phyloP scores from a whole-genome alignment of 2,888 invertebrate genomes.

The Timema cristinae region DNA sequence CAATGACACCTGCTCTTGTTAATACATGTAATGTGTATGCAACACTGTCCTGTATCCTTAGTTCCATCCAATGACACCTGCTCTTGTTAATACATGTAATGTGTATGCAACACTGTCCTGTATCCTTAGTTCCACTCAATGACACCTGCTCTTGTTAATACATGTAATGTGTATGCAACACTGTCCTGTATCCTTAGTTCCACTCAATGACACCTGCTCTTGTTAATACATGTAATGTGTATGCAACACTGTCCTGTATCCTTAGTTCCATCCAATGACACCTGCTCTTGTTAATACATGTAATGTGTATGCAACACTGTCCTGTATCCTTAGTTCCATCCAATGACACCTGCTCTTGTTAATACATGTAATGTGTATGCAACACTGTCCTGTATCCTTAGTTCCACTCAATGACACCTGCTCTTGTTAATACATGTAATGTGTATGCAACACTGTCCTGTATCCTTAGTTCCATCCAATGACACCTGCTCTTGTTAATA shows the following conservation, averaged over 20 bases:
- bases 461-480: slow-evolving; percentile 48
- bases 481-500: too few relatives aligned
- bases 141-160: too few relatives aligned
- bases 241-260: slow-evolving; percentile 98
- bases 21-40: slow-evolving; percentile 92
- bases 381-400: slow-evolving; percentile 92
- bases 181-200: slow-evolving; percentile 77
- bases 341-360: too few relatives aligned
- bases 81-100: slow-evolving; percentile 66
- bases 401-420: too few relatives aligned
- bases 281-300: slow-evolving; percentile 51
- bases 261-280: background rate
- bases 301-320: slow-evolving; percentile 99
- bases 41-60: slow-evolving; percentile 92
- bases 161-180: slow-evolving; percentile 99
- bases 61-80: too few relatives aligned
- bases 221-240: slow-evolving; percentile 81
- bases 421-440: slow-evolving; percentile 66
- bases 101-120: slow-evolving; percentile 99
- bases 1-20: too few relatives aligned
- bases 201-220: too few relatives aligned
- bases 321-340: slow-evolving; percentile 61
- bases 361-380: slow-evolving; percentile 92
- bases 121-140: slow-evolving; percentile 48
- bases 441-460: slow-evolving; percentile 99